Evolutionary conservation across 2,797 vertebrate genomes (phyloP), one percentile per base, ranked within the genome.

Genomic region (Pitangus sulphuratus): DNA sequence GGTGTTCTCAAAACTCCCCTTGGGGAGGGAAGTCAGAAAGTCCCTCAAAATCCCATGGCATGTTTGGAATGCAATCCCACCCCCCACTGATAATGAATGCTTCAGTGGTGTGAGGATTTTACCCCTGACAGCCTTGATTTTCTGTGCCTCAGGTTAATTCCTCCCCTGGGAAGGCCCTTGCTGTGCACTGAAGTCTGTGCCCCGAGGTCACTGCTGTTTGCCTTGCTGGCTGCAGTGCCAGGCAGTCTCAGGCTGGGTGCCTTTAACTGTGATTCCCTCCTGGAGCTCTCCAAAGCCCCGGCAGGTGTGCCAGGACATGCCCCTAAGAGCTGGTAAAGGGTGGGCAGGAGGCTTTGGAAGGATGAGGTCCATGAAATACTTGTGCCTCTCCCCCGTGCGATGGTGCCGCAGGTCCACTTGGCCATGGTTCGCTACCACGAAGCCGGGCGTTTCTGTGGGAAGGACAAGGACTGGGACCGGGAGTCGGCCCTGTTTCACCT

Each of bases 361-460:
- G 84, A 19, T 45, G 26, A 37, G 39, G 47, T 50, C 42, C 39
- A 3, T 28, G 39, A 74, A 44, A 18, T 16, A 3, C 15, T 39
- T 54, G 35, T n/a, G 19, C 78, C 17, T 84, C 15, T 74, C 30
- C 71, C 9, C 31, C 88, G 35, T 91, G 35, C 51, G 14, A 37
- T 64, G 72, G 44, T 76, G 42, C 54, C 92, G 10, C 82, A 99
- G 99, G 99, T 99, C 54, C 99, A 99, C 96, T 96, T 99, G 96
- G 99, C 99, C 64, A 99, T 99, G 99, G 99, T 99, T 58, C 98
- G 98, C 30, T 99, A 99, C 96, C 99, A 99, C 0, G 99, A 99
- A 90, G 99, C 96, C 0, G 98, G 99, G 2, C 99, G 99, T 22
- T 99, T 99, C 98, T 99, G 99, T 17, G 98, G 98, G 96, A 99